Conservation (phyloP, 2,113 vertebrate genomes). For the Coryphaenoides rupestris region DNA sequence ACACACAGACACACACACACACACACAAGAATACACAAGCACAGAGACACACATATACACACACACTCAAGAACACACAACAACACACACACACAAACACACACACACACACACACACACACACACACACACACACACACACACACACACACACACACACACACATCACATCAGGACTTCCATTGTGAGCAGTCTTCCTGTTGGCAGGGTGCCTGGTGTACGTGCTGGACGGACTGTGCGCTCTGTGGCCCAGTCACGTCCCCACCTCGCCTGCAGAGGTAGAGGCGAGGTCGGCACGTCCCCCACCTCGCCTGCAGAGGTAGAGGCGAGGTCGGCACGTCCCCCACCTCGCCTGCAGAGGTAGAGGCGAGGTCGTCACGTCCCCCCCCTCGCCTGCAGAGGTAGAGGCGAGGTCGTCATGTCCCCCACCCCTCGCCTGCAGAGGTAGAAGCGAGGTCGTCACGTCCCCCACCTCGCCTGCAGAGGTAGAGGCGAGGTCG, state of each 20-base stretch:
- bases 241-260: slow-evolving; percentile 20
- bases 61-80: slow-evolving; percentile 4
- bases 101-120: slow-evolving; percentile 18
- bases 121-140: slow-evolving; percentile 18
- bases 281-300: too few species aligned
- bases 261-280: too few species aligned
- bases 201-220: slow-evolving; percentile 62
- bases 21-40: slow-evolving; percentile 12
- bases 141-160: slow-evolving; percentile 13
- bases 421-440: too few species aligned
- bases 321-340: too few species aligned
- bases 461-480: not conserved
- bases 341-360: too few species aligned
- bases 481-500: too few species aligned
- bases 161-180: slow-evolving; percentile 12
- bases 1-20: slow-evolving; percentile 16
- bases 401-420: too few species aligned
- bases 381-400: too few species aligned
- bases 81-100: slow-evolving; percentile 56
- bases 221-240: slow-evolving; percentile 53
- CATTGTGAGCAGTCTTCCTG: slow-evolving; percentile 67
- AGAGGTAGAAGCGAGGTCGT: too few species aligned
- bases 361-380: too few species aligned
- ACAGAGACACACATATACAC: slow-evolving; percentile 20
- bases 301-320: too few species aligned